Base-by-base conservation (phyloP, 2,113 vertebrate species). In the Labrus mixtus region DNA sequence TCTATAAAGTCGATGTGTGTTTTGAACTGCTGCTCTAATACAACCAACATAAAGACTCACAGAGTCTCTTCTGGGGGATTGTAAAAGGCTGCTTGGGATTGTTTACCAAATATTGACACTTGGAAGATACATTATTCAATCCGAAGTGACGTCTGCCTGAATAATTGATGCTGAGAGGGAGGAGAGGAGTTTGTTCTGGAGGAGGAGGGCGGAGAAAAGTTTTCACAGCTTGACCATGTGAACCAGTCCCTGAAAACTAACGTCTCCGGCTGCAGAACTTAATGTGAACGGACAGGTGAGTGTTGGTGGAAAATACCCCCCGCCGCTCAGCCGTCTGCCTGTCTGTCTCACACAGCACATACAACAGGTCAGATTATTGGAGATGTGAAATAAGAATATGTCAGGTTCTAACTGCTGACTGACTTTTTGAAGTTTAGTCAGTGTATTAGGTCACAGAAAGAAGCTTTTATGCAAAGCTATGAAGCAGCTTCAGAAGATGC, bases 31-130 rank as follows among this genome's bases (percentile, higher is more conserved):
- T 48, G 16, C 17, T 7, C 16, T 19, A 48, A 48, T 48, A 48
- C 1, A 17, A 48, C 46, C 48, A 41, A 41, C 54, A 56, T 22
- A 57, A 59, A 69, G 54, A 17, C 43, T 46, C 46, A 10, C n/a
- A 54, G 68, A 36, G 12, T 15, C 16, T 0, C 29, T 17, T 25
- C 10, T 8, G 29, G 62, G 62, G 77, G 37, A 76, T 29, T 66
- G 43, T 57, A 62, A 81, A 83, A 87, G 66, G 25, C 50, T 77
- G 51, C 63, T 69, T 63, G 64, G 64, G 60, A 83, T 79, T 88
- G 75, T 89, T 90, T 87, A 81, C 83, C 70, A 91, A 88, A 90
- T 88, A 90, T 85, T 90, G 92, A 87, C 85, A 88, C 84, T 74
- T 22, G 3, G 51, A 67, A 61, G 79, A 87, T 87, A 45, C 86